Percentiles rank a stretch among this genome's conserved stretches.
Conservation (phyloP, 2,113 vertebrate species). For the Siphamia tubifer region DNA sequence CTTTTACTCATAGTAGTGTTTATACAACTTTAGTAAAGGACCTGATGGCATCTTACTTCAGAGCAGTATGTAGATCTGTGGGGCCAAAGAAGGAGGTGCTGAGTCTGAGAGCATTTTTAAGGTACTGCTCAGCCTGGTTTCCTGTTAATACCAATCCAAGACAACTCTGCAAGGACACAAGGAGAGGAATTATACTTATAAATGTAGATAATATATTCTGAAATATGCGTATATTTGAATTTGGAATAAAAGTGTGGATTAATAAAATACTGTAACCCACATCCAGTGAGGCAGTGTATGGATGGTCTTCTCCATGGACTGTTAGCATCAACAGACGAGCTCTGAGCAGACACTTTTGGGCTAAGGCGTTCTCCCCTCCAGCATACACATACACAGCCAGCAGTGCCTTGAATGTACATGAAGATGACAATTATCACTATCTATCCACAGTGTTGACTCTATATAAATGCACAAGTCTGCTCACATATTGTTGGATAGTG, state of each 20-base stretch:
- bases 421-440: neutral
- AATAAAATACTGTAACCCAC: slow-evolving; percentile 56
- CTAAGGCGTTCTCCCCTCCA: slow-evolving; percentile 77
- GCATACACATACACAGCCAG: slow-evolving; percentile 79
- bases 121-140: slow-evolving; percentile 69
- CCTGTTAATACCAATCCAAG: slow-evolving; percentile 80
- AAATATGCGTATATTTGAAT: neutral
- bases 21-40: no score
- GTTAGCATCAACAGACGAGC: slow-evolving; percentile 79
- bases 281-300: slow-evolving; percentile 80
- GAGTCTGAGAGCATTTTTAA: slow-evolving; percentile 79
- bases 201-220: neutral
- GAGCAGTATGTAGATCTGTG: slow-evolving; percentile 74
- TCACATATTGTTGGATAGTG: slow-evolving; percentile 85
- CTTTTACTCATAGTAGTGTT: no score
- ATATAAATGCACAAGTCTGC: slow-evolving; percentile 21
- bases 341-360: slow-evolving; percentile 82
- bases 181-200: neutral
- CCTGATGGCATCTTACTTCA: slow-evolving; percentile 67
- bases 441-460: neutral
- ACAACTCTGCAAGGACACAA: slow-evolving; percentile 70
- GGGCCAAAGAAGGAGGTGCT: slow-evolving; percentile 79
- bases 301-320: slow-evolving; percentile 82
- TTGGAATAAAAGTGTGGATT: neutral
- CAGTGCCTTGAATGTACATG: slow-evolving; percentile 62